These are phyloP conservation scores for Scytalopus superciliaris DNA, from an alignment of 2,113 vertebrate genomes.

Conservation along the genomic window DNA sequence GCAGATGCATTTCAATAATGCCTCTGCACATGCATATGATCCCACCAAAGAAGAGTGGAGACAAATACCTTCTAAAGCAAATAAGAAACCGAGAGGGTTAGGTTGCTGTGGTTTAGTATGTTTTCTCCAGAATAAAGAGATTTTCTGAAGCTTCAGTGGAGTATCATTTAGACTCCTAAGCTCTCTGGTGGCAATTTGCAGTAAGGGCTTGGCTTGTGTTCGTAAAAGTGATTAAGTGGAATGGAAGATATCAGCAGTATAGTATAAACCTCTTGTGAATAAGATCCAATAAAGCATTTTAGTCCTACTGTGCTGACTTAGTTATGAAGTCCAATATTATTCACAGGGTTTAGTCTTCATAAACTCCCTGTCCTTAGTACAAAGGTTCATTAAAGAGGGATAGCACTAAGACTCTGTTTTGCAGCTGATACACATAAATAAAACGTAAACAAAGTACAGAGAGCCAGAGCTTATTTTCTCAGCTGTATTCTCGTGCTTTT, in stretches of 20 bases:
- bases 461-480: neutral
- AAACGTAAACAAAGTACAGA: neutral
- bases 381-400: neutral
- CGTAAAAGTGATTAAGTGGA: constrained; percentile 12
- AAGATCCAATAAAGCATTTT: constrained; percentile 17
- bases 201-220: neutral
- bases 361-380: neutral
- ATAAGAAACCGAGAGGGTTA: neutral
- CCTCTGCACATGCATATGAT: neutral
- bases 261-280: neutral
- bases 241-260: neutral
- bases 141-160: constrained; percentile 26
- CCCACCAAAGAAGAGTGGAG: neutral
- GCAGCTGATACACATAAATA: neutral
- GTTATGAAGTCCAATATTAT: neutral
- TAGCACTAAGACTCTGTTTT: neutral
- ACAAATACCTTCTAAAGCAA: neutral
- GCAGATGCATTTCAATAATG: neutral
- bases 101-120: neutral
- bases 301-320: neutral
- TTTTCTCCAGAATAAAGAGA: constrained; percentile 30
- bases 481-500: neutral
- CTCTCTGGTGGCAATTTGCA: constrained; percentile 15
- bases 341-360: neutral
- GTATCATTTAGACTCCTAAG: constrained; percentile 6